A percentile compares a stretch with the other conserved stretches of the same genome.
Conservation (phyloP, 2,888 invertebrate genomes). For the Sminthurides aquaticus region DNA sequence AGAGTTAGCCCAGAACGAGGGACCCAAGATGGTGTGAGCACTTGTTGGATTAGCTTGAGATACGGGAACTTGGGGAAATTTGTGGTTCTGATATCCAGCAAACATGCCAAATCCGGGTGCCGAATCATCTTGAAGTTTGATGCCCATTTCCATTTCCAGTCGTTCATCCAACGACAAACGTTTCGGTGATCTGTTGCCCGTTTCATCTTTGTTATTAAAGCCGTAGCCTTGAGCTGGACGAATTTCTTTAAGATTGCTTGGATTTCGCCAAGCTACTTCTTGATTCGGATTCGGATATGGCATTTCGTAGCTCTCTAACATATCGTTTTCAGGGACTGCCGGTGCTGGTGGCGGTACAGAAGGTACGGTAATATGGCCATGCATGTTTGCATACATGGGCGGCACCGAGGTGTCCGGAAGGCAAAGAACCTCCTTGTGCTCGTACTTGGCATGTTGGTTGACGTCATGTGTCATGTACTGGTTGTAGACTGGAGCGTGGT, state of each 20-base stretch:
- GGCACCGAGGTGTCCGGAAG: neutral
- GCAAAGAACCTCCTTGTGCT: neutral
- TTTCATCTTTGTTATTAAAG: neutral
- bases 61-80: neutral
- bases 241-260: slow-evolving; percentile 19
- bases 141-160: slow-evolving; percentile 55
- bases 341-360: neutral
- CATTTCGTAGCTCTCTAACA: neutral
- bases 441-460: neutral
- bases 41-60: neutral
- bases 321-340: neutral
- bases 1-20: neutral
- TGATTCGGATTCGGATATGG: neutral
- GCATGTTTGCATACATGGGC: neutral
- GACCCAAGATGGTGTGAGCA: neutral
- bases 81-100: neutral
- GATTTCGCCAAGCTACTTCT: neutral
- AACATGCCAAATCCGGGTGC: neutral
- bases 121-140: slow-evolving; percentile 32
- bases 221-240: slow-evolving; percentile 2
- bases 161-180: slow-evolving; percentile 56
- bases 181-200: slow-evolving; percentile 48
- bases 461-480: neutral
- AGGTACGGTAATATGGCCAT: too few species aligned
- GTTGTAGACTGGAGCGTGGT: neutral